Conservation (phyloP, 2,797 vertebrate genomes). For the Rallus crepitans region DNA sequence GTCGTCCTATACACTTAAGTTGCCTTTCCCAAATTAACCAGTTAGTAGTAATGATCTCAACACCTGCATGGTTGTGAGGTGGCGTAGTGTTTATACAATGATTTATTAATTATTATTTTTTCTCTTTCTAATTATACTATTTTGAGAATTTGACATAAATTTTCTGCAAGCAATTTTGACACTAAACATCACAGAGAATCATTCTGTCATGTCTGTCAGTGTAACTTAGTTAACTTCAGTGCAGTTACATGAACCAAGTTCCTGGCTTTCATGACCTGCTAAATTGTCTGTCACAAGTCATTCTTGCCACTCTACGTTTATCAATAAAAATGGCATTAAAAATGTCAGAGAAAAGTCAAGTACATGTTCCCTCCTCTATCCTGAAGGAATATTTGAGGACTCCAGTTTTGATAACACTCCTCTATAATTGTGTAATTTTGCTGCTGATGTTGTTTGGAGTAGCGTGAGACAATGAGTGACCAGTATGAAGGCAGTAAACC, state of each 20-base stretch:
- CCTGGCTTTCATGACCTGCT: neutral
- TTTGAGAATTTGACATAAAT: neutral
- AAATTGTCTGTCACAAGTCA: neutral
- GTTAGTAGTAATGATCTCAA: neutral
- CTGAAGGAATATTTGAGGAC: neutral
- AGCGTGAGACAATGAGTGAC: neutral
- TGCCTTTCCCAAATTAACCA: neutral
- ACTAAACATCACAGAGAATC: neutral
- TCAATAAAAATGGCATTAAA: neutral
- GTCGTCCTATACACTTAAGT: neutral
- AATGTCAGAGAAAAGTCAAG: neutral
- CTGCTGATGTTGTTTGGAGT: neutral
- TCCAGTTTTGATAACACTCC: accelerated
- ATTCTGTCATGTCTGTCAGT: neutral
- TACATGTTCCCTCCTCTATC: neutral
- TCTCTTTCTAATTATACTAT: neutral
- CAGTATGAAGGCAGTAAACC: neutral
- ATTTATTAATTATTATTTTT: neutral
- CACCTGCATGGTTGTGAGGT: neutral
- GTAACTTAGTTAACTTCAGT: neutral
- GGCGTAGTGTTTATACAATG: neutral
- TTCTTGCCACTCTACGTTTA: neutral
- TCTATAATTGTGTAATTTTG: neutral
- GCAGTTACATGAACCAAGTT: neutral
- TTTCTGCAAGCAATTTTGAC: neutral